Evolutionary conservation across 2,113 vertebrate species (phyloP), one percentile per base, ranked within the genome.

Genomic region (Thomomys bottae): DNA sequence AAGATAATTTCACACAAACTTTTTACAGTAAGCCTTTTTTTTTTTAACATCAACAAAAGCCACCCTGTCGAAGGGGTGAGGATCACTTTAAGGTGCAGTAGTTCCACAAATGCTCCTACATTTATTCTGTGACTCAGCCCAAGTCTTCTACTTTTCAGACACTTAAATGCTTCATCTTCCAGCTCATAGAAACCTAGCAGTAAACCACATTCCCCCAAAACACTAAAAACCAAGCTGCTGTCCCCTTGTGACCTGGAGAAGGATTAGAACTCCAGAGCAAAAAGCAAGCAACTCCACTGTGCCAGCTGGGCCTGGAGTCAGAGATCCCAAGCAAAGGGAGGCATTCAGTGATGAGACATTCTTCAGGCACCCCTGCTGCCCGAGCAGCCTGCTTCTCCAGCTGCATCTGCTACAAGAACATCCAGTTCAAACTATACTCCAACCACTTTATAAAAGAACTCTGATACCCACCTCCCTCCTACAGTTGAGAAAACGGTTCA

Each of bases 11-110:
- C 32, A 81, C 4, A 36, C 79, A 87, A 83, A 61, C 63, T 64
- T 89, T 87, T 90, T 81, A 38, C 34, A 88, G 12, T 75, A 84
- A 80, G 34, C 34, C 49, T 34, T 54, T 36, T 72, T 73, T 68
- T 59, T 81, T 76, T 66, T 28, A 34, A 26, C 26, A 70, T 45
- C 49, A 83, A 79, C 61, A 54, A 76, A 73, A 81, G 57, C 57
- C 63, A 76, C 3, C 40, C 70, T 28, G 30, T 71, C 32, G 64
- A 38, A 87, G 88, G 42, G 68, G 83, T 61, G 54, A 36, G 57
- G n/a, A 34, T 70, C 24, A 45, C 30, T 85, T 70, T 87, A 14
- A 54, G 67, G 6, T 36, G 5, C 18, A 57, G 63, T 45, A 34
- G 7, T 24, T 12, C 42, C 34, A 5, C 4, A 42, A 12, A 61